Percentiles rank a stretch among this genome's conserved stretches.
phyloP scores from a whole-genome alignment of 2,797 vertebrate species.

The Carapus acus region DNA sequence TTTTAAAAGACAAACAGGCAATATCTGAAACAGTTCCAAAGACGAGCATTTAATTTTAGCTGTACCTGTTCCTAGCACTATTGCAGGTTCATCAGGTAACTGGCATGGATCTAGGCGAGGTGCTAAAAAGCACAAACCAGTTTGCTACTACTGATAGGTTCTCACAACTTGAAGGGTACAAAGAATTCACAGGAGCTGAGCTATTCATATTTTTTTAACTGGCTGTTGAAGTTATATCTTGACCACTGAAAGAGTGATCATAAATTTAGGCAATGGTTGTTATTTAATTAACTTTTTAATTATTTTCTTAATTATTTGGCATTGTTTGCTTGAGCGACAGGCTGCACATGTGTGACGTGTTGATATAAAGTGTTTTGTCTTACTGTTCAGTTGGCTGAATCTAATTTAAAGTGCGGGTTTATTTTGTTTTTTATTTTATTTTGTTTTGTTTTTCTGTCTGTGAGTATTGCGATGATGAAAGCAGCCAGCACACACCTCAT shows the following conservation, averaged over 20 bases:
- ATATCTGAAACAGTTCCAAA: constrained; percentile 50
- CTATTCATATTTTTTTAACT: constrained; percentile 54
- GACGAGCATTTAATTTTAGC: constrained; percentile 30
- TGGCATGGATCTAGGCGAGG: background rate
- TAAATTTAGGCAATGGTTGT: constrained; percentile 65
- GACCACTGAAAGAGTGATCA: constrained; percentile 45
- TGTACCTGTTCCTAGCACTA: constrained; percentile 32
- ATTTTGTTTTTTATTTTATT: too few species aligned
- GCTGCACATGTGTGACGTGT: constrained; percentile 61
- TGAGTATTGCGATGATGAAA: constrained; percentile 27
- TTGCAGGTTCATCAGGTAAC: constrained; percentile 20
- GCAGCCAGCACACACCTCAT: constrained; percentile 48
- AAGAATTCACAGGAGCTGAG: constrained; percentile 29
- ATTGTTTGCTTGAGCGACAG: constrained; percentile 51
- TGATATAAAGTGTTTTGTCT: constrained; percentile 58
- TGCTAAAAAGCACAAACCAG: constrained; percentile 4
- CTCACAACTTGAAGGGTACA: constrained; percentile 15
- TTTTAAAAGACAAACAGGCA: constrained; percentile 23
- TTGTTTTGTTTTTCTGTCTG: too few species aligned
- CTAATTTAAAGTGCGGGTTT: constrained; percentile 56
- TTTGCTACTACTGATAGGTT: constrained; percentile 17
- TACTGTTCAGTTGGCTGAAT: constrained; percentile 43
- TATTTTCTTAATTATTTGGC: constrained; percentile 68
- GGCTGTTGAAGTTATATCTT: constrained; percentile 59
- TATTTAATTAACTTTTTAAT: constrained; percentile 66